Percentiles rank a stretch among this genome's conserved stretches.
Conservation (phyloP, 2,113 vertebrate species). For the Hiodon alosoides region DNA sequence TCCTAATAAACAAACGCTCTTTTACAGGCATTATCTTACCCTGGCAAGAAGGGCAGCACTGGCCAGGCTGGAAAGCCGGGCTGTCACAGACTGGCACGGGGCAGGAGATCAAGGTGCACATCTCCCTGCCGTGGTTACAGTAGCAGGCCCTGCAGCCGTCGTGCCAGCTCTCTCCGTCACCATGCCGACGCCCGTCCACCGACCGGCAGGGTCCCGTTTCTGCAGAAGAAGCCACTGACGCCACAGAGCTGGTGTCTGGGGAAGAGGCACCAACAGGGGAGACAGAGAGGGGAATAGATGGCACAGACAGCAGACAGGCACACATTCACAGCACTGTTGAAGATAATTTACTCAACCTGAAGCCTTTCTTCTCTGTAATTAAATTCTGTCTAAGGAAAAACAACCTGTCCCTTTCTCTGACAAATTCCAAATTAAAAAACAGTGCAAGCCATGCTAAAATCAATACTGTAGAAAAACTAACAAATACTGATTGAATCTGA, state of each 20-base stretch:
- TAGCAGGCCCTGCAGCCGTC: slow-evolving; percentile 85
- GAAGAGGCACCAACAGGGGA: too few species aligned
- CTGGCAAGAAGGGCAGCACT: slow-evolving; percentile 80
- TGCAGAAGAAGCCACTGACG: slow-evolving; percentile 57
- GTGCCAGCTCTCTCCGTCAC: slow-evolving; percentile 80
- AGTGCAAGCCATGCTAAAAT: slow-evolving; percentile 13
- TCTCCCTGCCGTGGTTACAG: slow-evolving; percentile 76
- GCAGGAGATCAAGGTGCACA: slow-evolving; percentile 85
- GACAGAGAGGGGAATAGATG: neutral
- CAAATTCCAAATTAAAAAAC: slow-evolving; percentile 20
- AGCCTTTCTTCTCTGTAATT: slow-evolving; percentile 4
- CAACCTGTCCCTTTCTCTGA: slow-evolving; percentile 24
- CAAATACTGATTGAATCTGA: neutral
- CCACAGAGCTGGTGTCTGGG: slow-evolving; percentile 42
- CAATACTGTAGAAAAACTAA: slow-evolving; percentile 24
- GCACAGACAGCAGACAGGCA: neutral
- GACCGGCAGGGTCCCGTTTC: slow-evolving; percentile 74
- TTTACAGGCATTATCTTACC: slow-evolving; percentile 50
- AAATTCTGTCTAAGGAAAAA: slow-evolving; percentile 19
- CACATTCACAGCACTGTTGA: neutral
- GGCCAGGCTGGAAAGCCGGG: slow-evolving; percentile 74
- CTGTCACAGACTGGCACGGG: slow-evolving; percentile 73
- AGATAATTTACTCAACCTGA: neutral
- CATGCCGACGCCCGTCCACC: slow-evolving; percentile 77
- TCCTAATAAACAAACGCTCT: neutral